Base-by-base conservation (phyloP, 2,797 vertebrate species). In the Geotrypetes seraphini region DNA sequence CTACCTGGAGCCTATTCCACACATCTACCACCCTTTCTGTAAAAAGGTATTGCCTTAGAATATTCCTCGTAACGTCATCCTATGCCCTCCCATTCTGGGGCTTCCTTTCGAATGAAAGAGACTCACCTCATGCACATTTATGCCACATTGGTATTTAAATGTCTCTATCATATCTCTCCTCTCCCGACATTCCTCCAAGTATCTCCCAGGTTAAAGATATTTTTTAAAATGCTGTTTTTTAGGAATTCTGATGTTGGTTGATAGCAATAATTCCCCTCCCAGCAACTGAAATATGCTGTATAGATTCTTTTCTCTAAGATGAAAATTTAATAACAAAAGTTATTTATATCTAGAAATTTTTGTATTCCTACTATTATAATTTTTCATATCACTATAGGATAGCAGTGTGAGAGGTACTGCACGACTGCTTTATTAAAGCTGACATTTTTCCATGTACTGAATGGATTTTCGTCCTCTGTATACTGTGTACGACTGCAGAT, bases 281-380 rank as follows among this genome's bases (percentile, higher is more conserved):
- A 62, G 35, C 36, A 51, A 47, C 31, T n/a, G n/a, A n/a, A n/a
- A n/a, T 57, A 12, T 36, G 27, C 35, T 49, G 31, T 43, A 3
- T 39, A 45, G 36, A 47, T 39, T 19, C 12, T 41, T 50, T 50
- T 28, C 10, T 13, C 22, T 40, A 12, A 12, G 22, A 5, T 60
- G 57, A 69, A 73, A 49, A 49, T 61, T 37, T 68, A 33, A 42
- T 48, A 54, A 20, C 25, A 24, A 12, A 25, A 25, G 42, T 66
- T 75, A 74, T 71, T 73, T 69, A 71, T 74, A 71, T 57, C 58
- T 34, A 25, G 46, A 50, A 48, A 60, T 31, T 61, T 68, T 53
- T 73, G 47, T 50, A 10, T 62, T 66, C 50, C 47, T 38, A 34
- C 33, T 34, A 22, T 60, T 50, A 48, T 36, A 43, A 68, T 68